These are phyloP conservation scores for Neuroterus valhalla DNA, from an alignment of 1,140 invertebrate species.

Conservation along the genomic window DNA sequence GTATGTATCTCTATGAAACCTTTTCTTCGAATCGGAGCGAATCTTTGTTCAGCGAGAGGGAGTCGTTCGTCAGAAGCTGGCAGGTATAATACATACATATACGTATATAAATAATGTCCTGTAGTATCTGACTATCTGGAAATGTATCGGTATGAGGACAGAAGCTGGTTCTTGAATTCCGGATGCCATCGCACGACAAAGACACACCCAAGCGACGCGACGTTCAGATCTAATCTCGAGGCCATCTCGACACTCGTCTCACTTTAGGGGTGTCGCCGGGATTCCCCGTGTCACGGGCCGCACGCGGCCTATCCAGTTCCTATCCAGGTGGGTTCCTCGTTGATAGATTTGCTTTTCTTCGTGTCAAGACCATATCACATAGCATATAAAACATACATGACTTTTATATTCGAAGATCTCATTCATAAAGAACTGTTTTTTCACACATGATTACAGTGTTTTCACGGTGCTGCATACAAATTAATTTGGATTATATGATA, in stretches of 20 bases:
- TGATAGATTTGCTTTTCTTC: background rate
- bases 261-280: constrained; percentile 51
- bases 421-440: too few relatives aligned
- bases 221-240: constrained; percentile 67
- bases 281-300: constrained; percentile 44
- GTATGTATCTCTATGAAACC: background rate
- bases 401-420: too few relatives aligned
- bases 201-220: constrained; percentile 62
- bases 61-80: constrained; percentile 3
- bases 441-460: too few relatives aligned
- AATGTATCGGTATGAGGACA: constrained; percentile 51
- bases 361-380: background rate
- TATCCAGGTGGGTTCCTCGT: constrained; percentile 2
- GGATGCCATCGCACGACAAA: constrained; percentile 59
- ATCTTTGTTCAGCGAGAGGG: background rate
- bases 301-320: background rate
- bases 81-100: constrained; percentile 5
- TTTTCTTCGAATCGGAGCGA: background rate
- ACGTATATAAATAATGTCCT: background rate
- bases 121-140: background rate
- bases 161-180: constrained; percentile 60
- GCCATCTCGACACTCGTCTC: constrained; percentile 62
- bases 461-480: too few relatives aligned
- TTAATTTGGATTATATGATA: too few relatives aligned
- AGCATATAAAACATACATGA: background rate